These are phyloP conservation scores for Cottus gobio DNA, from an alignment of 2,113 vertebrate genomes.

Conservation along the genomic window DNA sequence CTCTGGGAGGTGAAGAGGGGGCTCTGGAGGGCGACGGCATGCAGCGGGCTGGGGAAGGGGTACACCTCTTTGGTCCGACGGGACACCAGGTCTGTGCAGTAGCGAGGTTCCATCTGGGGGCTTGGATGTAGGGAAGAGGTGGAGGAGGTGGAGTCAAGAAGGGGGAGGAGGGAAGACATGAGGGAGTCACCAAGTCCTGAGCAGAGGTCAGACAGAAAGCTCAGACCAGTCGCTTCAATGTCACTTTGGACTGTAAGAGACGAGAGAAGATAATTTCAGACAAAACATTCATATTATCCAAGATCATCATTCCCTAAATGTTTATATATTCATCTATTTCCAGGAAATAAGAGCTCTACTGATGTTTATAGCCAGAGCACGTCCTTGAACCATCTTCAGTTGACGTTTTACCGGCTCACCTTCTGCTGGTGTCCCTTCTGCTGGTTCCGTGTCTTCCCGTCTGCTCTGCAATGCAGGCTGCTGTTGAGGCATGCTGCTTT, in stretches of 20 bases:
- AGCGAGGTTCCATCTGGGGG: constrained; percentile 81
- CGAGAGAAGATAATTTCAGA: background rate
- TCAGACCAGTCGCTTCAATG: constrained; percentile 74
- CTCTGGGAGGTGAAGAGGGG: constrained; percentile 83
- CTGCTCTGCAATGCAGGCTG: constrained; percentile 47
- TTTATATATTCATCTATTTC: background rate
- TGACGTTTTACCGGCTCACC: constrained; percentile 65
- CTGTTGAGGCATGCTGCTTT: constrained; percentile 63
- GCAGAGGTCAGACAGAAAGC: constrained; percentile 82
- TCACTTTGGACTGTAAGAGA: constrained; percentile 70
- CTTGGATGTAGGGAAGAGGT: constrained; percentile 47
- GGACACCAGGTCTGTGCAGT: constrained; percentile 85
- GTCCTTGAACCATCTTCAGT: background rate
- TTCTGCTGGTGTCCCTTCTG: constrained; percentile 71
- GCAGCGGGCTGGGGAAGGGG: constrained; percentile 87
- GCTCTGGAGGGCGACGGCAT: constrained; percentile 88
- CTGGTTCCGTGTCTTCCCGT: constrained; percentile 40
- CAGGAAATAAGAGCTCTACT: background rate
- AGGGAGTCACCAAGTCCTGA: constrained; percentile 71
- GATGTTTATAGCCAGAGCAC: background rate
- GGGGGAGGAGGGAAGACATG: constrained; percentile 60
- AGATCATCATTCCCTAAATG: background rate
- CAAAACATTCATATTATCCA: background rate
- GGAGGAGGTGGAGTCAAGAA: constrained; percentile 50
- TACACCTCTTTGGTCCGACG: constrained; percentile 86